Percentiles rank a stretch among this genome's conserved stretches.
Conservation (phyloP, 2,888 invertebrate species). For the Cerceris ruficornis region DNA sequence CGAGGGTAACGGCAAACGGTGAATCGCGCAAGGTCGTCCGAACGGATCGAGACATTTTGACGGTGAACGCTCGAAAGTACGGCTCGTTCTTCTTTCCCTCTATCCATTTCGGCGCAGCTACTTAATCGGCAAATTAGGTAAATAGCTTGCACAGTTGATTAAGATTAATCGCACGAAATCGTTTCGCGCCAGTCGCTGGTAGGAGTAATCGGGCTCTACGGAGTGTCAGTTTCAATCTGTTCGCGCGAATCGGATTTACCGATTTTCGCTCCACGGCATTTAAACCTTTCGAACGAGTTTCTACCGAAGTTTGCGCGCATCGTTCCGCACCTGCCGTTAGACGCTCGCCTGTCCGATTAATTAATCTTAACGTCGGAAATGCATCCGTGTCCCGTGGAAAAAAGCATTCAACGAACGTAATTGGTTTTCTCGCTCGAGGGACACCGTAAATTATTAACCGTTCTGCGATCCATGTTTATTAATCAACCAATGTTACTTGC, state of each 20-base stretch:
- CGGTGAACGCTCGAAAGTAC: too few relatives aligned
- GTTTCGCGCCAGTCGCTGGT: background rate
- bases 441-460: conserved; percentile 34
- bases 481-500: conserved; percentile 40
- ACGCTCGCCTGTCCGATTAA: conserved; percentile 6
- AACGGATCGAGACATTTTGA: too few relatives aligned
- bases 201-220: background rate
- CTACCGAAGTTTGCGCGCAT: background rate
- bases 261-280: conserved; percentile 26
- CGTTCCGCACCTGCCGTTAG: conserved; percentile 13
- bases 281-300: conserved; percentile 15
- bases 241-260: conserved; percentile 12
- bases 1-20: background rate
- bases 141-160: too few relatives aligned
- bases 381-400: background rate
- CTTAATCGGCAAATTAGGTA: background rate
- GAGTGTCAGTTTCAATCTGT: conserved; percentile 8
- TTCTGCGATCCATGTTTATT: conserved; percentile 39
- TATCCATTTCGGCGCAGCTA: background rate
- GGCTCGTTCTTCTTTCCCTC: too few relatives aligned
- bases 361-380: conserved; percentile 13
- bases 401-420: background rate
- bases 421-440: background rate
- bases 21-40: too few relatives aligned
- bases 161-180: background rate